Base-by-base conservation (phyloP, 1,140 invertebrate genomes). In the Hycleus phaleratus region DNA sequence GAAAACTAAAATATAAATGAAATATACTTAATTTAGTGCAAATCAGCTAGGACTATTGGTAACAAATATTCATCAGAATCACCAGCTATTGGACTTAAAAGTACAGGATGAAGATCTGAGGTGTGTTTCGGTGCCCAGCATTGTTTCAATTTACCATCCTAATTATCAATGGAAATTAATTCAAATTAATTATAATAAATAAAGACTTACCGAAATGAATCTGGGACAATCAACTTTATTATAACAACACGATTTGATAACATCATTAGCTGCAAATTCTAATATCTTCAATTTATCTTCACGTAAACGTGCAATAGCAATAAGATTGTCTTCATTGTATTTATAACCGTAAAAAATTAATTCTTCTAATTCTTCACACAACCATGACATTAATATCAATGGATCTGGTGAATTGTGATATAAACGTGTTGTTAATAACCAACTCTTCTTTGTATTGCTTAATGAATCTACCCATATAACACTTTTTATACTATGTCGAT, bases 331-430 rank as follows among this genome's bases (percentile, higher is more conserved):
- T 58, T 79, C 77, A 52, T 71, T 75, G 67, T 85, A 82, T 62
- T 80, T 78, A 63, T 85, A 83, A 43, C 85, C 84, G 26, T 63
- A 66, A 24, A 86, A 69, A 46, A 87, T 81, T 25, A 91, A 73
- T 67, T 87, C 81, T 58, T 79, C 73, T 9, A 91, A 77, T 48
- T 82, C 79, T 43, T 74, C 76, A 69, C 87, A 90, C 49, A 82
- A 79, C 88, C 88, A 91, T 8, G 87, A 82, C 63, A 86, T 73
- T 76, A 90, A 83, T 3, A 91, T 81, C 58, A 90, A 78, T 4
- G 86, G 85, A 74, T 90, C 85, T 44, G 81, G 81, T 46, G 77
- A 67, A 8, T 60, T 50, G 9, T 42, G 49, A n/a, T 50, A 52
- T 8, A 42, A 57, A 7, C 48, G 48, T 43, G 62, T 58, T n/a